Evolutionary conservation across 2,797 vertebrate species (phyloP).

Genomic region (Thunnus albacares): DNA sequence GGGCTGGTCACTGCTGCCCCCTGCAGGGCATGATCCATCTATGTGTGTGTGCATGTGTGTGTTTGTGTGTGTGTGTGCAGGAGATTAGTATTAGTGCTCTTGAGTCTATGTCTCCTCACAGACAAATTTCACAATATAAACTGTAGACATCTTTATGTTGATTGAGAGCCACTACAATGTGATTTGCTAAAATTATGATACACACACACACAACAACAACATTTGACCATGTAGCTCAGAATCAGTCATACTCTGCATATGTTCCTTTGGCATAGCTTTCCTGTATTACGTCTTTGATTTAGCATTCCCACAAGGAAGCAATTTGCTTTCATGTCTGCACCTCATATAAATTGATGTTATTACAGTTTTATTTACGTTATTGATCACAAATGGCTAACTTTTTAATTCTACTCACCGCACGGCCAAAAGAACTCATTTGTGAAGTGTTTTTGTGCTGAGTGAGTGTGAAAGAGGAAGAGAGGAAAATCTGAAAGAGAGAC

Average conservation of each 20-base stretch:
- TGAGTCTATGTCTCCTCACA: constrained; percentile 37
- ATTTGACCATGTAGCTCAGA: constrained; percentile 23
- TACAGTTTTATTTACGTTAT: constrained; percentile 72
- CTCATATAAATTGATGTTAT: constrained; percentile 58
- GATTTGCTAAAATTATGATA: constrained; percentile 33
- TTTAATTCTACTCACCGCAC: constrained; percentile 41
- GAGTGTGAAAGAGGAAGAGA: constrained; percentile 27
- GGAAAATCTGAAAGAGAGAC: constrained; percentile 30
- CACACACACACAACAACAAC: constrained; percentile 5
- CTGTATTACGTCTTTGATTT: constrained; percentile 45
- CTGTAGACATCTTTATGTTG: constrained; percentile 44
- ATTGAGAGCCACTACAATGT: constrained; percentile 30
- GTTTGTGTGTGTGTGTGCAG: constrained; percentile 4
- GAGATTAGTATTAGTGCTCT: neutral
- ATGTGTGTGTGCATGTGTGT: constrained; percentile 7
- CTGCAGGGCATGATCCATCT: constrained; percentile 74
- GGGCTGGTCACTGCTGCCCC: constrained; percentile 84
- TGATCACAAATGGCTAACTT: constrained; percentile 62
- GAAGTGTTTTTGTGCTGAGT: constrained; percentile 59
- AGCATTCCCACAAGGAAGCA: constrained; percentile 47
- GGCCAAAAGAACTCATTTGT: constrained; percentile 55
- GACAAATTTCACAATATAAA: constrained; percentile 49
- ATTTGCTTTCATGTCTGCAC: constrained; percentile 46
- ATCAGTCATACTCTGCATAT: constrained; percentile 2
- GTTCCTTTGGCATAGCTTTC: constrained; percentile 27